Conservation (phyloP, 2,113 vertebrate genomes). For the Gymnogyps californianus region DNA sequence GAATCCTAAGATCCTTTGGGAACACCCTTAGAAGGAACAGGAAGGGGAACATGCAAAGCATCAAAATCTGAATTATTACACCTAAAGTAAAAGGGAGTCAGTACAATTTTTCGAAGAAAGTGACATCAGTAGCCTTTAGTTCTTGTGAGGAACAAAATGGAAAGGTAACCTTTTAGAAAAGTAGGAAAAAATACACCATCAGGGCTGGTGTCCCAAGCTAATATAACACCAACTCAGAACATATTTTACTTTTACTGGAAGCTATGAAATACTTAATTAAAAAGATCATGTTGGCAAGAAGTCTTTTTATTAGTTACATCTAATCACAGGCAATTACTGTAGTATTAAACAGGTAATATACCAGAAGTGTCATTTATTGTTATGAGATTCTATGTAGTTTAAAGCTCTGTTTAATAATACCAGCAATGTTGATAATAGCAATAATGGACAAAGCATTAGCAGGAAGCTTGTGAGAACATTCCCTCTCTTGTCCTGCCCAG, state of each 20-base stretch:
- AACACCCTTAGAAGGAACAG: not conserved
- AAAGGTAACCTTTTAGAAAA: not conserved
- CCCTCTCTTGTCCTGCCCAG: not conserved
- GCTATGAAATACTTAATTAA: slow-evolving; percentile 30
- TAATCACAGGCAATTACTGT: slow-evolving; percentile 37
- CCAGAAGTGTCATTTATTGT: slow-evolving; percentile 15
- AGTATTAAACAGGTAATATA: slow-evolving; percentile 20
- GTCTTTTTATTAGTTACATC: slow-evolving; percentile 25
- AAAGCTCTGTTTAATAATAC: not conserved
- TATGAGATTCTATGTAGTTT: not conserved
- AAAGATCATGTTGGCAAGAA: not conserved
- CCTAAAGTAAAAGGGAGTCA: not conserved
- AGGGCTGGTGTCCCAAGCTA: not conserved
- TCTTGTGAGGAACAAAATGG: not conserved
- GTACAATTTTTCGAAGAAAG: not conserved
- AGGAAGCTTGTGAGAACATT: not conserved
- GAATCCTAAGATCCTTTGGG: not conserved
- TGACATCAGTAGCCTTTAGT: not conserved
- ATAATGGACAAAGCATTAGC: not conserved
- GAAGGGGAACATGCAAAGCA: not conserved
- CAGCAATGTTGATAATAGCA: not conserved
- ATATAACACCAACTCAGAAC: not conserved
- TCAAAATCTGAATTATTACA: not conserved
- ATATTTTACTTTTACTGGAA: slow-evolving; percentile 11
- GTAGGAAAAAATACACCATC: not conserved